phyloP scores from a whole-genome alignment of 2,888 invertebrate genomes.

The Pachycephus smyrnensis region DNA sequence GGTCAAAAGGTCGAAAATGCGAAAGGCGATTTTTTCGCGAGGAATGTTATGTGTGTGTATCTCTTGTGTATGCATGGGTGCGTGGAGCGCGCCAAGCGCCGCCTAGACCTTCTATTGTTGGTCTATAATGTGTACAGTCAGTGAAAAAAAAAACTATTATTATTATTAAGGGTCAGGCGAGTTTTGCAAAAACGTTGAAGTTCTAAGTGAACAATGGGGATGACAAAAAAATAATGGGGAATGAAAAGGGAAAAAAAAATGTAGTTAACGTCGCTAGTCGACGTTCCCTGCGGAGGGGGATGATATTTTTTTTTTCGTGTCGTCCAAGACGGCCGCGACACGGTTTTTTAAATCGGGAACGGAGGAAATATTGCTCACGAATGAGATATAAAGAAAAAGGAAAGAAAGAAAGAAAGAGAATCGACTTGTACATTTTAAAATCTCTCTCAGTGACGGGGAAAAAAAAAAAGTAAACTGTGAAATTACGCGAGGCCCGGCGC shows the following conservation, averaged over 20 bases:
- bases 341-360: slow-evolving; percentile 38
- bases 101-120: slow-evolving; percentile 66
- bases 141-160: slow-evolving; percentile 58
- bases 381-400: slow-evolving; percentile 12
- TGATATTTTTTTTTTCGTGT: too few relatives aligned
- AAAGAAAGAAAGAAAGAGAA: background rate
- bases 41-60: background rate
- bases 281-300: background rate
- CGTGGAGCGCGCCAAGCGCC: slow-evolving; percentile 59
- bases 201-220: too few relatives aligned
- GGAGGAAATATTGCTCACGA: slow-evolving; percentile 31
- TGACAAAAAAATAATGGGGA: too few relatives aligned
- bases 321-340: background rate
- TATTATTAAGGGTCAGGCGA: slow-evolving; percentile 66
- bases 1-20: slow-evolving; percentile 13
- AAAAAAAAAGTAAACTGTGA: slow-evolving; percentile 21
- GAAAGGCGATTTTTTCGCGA: background rate
- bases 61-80: slow-evolving; percentile 41
- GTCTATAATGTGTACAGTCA: slow-evolving; percentile 68
- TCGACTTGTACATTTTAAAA: slow-evolving; percentile 5
- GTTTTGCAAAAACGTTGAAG: slow-evolving; percentile 24
- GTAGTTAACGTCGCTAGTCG: background rate
- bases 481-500: slow-evolving; percentile 22
- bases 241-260: too few relatives aligned
- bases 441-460: slow-evolving; percentile 15